phyloP scores from a whole-genome alignment of 2,888 invertebrate species.

The Agrotis segetum region DNA sequence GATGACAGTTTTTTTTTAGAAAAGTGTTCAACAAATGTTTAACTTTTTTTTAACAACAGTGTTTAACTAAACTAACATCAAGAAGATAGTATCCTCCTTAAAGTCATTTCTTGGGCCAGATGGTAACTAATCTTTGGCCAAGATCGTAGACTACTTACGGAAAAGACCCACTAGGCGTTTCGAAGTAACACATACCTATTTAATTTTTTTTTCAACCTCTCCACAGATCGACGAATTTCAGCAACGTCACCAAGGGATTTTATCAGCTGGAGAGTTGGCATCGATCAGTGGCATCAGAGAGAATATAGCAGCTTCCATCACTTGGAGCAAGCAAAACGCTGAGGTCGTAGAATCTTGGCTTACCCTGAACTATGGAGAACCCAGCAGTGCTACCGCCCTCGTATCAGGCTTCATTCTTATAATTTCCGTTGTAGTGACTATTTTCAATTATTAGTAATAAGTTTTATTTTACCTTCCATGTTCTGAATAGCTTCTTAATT shows the following conservation, averaged over 20 bases:
- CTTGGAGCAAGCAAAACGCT: slow-evolving; percentile 78
- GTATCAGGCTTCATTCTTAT: slow-evolving; percentile 76
- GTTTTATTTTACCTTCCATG: neutral
- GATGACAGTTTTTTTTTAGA: no score
- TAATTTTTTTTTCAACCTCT: no score
- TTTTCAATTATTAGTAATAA: slow-evolving; percentile 67
- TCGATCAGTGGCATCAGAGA: slow-evolving; percentile 80
- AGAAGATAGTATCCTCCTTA: no score
- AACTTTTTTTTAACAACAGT: no score
- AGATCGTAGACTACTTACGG: no score
- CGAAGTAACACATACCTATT: no score
- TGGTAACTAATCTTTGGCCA: no score
- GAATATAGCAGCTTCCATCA: slow-evolving; percentile 82
- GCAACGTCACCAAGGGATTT: slow-evolving; percentile 71
- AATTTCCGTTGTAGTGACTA: slow-evolving; percentile 72
- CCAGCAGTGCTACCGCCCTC: slow-evolving; percentile 68
- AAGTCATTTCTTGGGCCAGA: no score
- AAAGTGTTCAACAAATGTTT: no score
- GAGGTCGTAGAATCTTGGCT: slow-evolving; percentile 79
- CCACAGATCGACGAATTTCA: slow-evolving; percentile 76
- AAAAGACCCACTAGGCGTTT: no score
- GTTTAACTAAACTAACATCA: no score
- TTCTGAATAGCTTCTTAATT: slow-evolving; percentile 3
- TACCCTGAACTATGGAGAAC: slow-evolving; percentile 66
- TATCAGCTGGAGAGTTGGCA: slow-evolving; percentile 82